These are phyloP conservation scores for Pygmarrhopalites habei DNA, from an alignment of 1,140 invertebrate genomes.

Conservation along the genomic window DNA sequence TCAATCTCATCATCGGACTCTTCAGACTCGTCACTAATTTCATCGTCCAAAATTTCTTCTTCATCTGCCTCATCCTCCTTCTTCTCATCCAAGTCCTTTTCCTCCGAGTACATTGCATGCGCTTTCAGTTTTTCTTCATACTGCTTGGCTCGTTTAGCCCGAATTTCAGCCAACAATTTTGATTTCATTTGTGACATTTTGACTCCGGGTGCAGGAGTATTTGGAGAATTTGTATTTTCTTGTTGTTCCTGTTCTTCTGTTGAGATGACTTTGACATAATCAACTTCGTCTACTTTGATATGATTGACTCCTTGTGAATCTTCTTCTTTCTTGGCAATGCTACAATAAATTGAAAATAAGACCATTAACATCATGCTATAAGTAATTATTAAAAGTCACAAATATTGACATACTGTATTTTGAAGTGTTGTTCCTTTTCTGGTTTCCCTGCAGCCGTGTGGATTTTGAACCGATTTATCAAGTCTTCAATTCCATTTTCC, in stretches of 20 bases:
- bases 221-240: not conserved
- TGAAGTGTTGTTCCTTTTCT: constrained; percentile 41
- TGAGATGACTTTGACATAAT: constrained; percentile 30
- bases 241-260: constrained; percentile 16
- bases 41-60: constrained; percentile 43
- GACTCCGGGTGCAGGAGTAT: constrained; percentile 48
- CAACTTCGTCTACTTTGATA: constrained; percentile 27
- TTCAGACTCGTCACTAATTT: constrained; percentile 45
- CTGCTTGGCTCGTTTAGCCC: constrained; percentile 52
- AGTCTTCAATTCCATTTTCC: constrained; percentile 27
- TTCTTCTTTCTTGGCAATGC: constrained; percentile 41
- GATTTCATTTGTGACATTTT: constrained; percentile 54
- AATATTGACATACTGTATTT: constrained; percentile 19
- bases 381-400: not conserved
- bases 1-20: constrained; percentile 38
- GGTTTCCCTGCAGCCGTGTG: constrained; percentile 50
- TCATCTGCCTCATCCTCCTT: constrained; percentile 45
- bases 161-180: constrained; percentile 57
- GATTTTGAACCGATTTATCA: constrained; percentile 53
- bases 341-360: constrained; percentile 8
- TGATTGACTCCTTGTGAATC: constrained; percentile 41
- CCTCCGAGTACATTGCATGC: constrained; percentile 47
- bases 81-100: constrained; percentile 41
- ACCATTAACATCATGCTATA: not conserved
- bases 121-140: constrained; percentile 53